Conservation (phyloP, 2,113 vertebrate genomes). For the Cyanocitta stelleri region DNA sequence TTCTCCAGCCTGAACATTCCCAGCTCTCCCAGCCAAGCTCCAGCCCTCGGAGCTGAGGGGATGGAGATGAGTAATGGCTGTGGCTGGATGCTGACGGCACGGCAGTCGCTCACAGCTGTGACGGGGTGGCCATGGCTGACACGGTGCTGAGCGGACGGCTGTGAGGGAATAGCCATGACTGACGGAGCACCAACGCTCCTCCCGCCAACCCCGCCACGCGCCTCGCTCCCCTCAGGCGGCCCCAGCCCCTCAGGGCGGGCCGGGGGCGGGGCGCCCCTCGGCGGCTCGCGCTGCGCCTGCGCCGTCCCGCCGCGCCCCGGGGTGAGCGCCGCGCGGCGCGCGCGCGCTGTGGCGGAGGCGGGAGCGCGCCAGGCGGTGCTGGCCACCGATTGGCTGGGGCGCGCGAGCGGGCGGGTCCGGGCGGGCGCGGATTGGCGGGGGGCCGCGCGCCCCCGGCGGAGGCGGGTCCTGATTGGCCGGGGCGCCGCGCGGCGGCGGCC, state of each 20-base stretch:
- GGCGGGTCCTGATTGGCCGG: too few relatives aligned
- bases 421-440: too few relatives aligned
- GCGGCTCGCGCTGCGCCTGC: too few relatives aligned
- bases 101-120: not conserved
- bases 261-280: too few relatives aligned
- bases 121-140: not conserved
- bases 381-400: too few relatives aligned
- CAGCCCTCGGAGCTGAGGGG: not conserved
- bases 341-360: too few relatives aligned
- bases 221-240: not conserved
- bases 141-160: not conserved
- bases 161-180: not conserved
- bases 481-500: too few relatives aligned
- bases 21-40: not conserved
- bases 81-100: not conserved
- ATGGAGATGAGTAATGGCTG: not conserved
- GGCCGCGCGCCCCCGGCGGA: too few relatives aligned
- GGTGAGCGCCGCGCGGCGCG: too few relatives aligned
- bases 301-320: too few relatives aligned
- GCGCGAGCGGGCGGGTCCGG: too few relatives aligned
- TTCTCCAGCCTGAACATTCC: not conserved
- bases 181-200: accelerated
- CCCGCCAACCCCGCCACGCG: not conserved
- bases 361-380: too few relatives aligned
- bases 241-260: not conserved